These are phyloP conservation scores for Blastobasis adustella DNA, from an alignment of 2,888 invertebrate species.

Conservation along the genomic window DNA sequence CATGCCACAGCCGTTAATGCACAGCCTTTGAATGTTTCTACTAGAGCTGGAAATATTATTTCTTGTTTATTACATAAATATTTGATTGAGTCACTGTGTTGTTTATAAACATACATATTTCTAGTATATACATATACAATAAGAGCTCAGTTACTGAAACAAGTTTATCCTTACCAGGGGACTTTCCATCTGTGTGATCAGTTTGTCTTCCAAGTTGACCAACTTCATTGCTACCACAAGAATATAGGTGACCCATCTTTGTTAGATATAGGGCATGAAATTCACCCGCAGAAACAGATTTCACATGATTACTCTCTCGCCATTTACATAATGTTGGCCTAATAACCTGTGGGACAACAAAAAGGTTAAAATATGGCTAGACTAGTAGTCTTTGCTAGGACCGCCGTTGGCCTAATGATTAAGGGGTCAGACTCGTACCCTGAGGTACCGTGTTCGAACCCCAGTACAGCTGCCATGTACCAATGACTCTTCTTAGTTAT, in stretches of 20 bases:
- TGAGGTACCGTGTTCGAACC: no score
- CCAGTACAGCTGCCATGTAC: no score
- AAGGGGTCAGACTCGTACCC: no score
- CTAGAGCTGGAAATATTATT: constrained; percentile 64
- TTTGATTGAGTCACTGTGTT: no score
- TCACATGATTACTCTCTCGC: constrained; percentile 72
- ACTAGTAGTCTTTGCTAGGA: no score
- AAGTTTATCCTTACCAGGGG: constrained; percentile 38
- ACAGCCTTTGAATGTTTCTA: constrained; percentile 84
- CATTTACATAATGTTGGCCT: constrained; percentile 77
- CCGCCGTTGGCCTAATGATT: no score
- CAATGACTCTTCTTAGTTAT: no score
- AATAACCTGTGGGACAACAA: constrained; percentile 63
- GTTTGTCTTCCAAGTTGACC: constrained; percentile 88
- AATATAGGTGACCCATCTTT: constrained; percentile 85
- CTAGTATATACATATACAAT: constrained; percentile 12
- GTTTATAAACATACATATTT: no score
- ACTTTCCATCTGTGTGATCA: constrained; percentile 37
- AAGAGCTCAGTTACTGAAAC: neutral
- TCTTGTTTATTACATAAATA: neutral
- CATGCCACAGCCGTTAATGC: constrained; percentile 81
- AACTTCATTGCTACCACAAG: constrained; percentile 94
- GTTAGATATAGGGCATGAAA: constrained; percentile 88
- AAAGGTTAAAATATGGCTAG: no score
- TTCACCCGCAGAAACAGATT: constrained; percentile 83